Evolutionary conservation across 2,113 vertebrate species (phyloP).

Genomic region (Crotalus horridus): DNA sequence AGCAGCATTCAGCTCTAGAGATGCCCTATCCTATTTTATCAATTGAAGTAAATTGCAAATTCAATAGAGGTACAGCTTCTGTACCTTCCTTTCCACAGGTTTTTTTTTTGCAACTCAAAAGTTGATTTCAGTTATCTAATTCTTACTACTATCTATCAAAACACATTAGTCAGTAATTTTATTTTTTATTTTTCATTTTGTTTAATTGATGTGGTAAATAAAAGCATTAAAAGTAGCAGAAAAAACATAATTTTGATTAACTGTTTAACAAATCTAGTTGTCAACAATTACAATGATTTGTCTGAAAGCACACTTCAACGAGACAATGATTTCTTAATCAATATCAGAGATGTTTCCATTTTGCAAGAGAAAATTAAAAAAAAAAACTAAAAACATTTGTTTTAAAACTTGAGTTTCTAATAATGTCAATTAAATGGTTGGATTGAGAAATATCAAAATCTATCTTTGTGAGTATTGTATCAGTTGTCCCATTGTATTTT

Average conservation of each 20-base stretch:
- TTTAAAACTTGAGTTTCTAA: not conserved
- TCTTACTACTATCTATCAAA: not conserved
- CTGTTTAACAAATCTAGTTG: not conserved
- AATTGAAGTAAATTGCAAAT: not conserved
- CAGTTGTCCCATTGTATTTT: too few relatives aligned
- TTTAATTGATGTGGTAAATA: not conserved
- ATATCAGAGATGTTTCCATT: not conserved
- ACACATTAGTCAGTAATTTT: not conserved
- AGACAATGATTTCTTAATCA: not conserved
- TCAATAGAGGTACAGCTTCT: constrained; percentile 22
- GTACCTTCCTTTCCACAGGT: constrained; percentile 25
- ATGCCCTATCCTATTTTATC: not conserved
- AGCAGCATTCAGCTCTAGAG: not conserved
- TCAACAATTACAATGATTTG: not conserved
- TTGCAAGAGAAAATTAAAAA: not conserved
- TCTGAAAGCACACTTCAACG: not conserved
- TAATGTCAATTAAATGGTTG: not conserved
- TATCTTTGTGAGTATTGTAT: not conserved
- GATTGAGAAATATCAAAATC: not conserved
- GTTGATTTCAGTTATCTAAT: not conserved
- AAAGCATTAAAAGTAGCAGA: not conserved
- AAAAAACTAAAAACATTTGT: not conserved
- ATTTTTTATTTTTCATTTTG: not conserved
- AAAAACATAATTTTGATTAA: not conserved
- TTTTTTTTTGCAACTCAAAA: constrained; percentile 42